Evolutionary conservation across 2,797 vertebrate species (phyloP), one percentile per base, ranked within the genome.

Genomic region (Sitta carolinensis): DNA sequence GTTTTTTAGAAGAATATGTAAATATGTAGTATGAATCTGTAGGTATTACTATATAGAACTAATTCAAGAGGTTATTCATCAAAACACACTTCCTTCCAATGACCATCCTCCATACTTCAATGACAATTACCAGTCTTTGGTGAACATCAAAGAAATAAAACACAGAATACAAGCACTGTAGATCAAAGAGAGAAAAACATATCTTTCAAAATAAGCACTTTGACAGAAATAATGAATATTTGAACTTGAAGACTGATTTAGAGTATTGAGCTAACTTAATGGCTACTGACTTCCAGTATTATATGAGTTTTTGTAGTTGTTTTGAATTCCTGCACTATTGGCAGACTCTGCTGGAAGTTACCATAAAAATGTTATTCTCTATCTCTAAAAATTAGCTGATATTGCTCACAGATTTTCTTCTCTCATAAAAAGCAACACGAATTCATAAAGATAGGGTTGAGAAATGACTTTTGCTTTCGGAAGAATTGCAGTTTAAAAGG

Each of bases 141-240:
- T 34, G 34, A 85, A 75, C 62, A 83, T 87, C 84, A 95, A 89
- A 95, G 90, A 67, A 90, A 63, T 70, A 88, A 90, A 81, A 23
- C 61, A 68, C 30, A 34, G 63, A 83, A 69, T 91, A 48, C 42
- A 87, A 87, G 59, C 64, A 52, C 48, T 68, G 23, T 42, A 85
- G 74, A 94, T 94, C 90, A 93, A 95, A 95, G 64, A 72, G 7
- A 14, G 22, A 14, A 0, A 66, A 76, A 82, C 29, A 22, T 61
- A 45, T 79, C 43, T 72, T 94, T 96, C 82, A 77, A 92, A 96
- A 95, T 85, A 89, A 92, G 58, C 36, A 72, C 64, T 36, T 90
- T 91, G 68, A 75, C 47, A 81, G 58, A 94, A 92, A 87, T 80
- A 80, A 89, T 85, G 81, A 89, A 50, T 89, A 88, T 92, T 91